A percentile compares a stretch with the other conserved stretches of the same genome.
Conservation (phyloP, 2,797 vertebrate species). For the Leuciscus waleckii region DNA sequence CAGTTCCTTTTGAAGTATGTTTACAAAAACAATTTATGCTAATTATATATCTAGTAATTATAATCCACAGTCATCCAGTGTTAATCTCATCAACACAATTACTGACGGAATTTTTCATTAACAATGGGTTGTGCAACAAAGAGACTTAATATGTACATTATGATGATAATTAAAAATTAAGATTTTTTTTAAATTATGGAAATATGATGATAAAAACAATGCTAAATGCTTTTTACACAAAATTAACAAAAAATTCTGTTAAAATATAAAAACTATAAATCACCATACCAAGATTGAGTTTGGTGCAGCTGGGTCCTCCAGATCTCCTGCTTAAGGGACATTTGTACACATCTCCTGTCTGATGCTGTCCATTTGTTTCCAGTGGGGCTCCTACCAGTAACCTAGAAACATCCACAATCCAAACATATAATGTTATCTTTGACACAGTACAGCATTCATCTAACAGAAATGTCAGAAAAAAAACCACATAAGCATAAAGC, state of each 20-base stretch:
- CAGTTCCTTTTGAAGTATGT: constrained; percentile 33
- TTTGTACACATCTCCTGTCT: constrained; percentile 95
- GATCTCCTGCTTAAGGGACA: constrained; percentile 83
- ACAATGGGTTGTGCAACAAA: not conserved
- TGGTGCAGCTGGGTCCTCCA: constrained; percentile 89
- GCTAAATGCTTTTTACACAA: not conserved
- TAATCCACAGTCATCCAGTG: not conserved
- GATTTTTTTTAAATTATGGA: too few species aligned
- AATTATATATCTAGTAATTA: not conserved
- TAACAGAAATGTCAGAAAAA: not conserved
- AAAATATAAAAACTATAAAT: too few species aligned
- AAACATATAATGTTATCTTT: constrained; percentile 22
- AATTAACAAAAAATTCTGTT: too few species aligned
- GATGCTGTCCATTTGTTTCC: constrained; percentile 92
- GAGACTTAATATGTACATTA: not conserved
- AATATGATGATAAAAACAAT: not conserved
- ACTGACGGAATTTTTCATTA: not conserved
- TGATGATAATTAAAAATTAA: not conserved
- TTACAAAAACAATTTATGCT: constrained; percentile 34
- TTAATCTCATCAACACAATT: not conserved
- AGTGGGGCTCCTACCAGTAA: constrained; percentile 94
- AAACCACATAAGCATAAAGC: constrained; percentile 5
- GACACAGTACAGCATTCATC: constrained; percentile 15
- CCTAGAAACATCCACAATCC: constrained; percentile 75
- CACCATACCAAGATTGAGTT: constrained; percentile 92